Evolutionary conservation across 2,888 invertebrate species (phyloP).

Genomic region (Opisthograptis luteolata): DNA sequence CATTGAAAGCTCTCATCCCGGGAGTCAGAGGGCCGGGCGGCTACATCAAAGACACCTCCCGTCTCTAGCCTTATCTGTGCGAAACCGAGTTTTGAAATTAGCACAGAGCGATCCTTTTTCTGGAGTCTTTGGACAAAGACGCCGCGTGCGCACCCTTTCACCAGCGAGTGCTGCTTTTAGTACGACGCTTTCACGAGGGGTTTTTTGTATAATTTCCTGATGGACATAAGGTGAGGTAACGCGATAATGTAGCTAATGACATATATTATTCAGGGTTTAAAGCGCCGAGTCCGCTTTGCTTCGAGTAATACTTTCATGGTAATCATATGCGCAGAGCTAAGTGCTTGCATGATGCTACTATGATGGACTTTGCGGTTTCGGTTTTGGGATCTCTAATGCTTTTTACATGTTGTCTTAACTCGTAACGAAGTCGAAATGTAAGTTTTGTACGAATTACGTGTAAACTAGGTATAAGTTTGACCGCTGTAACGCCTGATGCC

Average conservation of each 20-base stretch:
- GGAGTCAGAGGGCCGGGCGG: constrained; percentile 80
- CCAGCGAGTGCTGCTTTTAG: constrained; percentile 52
- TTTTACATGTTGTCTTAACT: too few relatives aligned
- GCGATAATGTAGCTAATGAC: constrained; percentile 73
- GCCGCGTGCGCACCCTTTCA: constrained; percentile 78
- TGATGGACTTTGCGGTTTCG: constrained; percentile 5
- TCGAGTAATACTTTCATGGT: constrained; percentile 48
- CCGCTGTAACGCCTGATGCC: too few relatives aligned
- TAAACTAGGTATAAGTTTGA: too few relatives aligned
- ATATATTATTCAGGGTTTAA: constrained; percentile 69
- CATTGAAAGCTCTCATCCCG: constrained; percentile 83
- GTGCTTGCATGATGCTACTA: constrained; percentile 31
- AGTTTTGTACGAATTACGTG: not conserved
- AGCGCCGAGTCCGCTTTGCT: constrained; percentile 52
- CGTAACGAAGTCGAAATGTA: not conserved
- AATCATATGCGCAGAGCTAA: constrained; percentile 49
- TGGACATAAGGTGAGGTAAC: constrained; percentile 57
- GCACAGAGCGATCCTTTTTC: constrained; percentile 70
- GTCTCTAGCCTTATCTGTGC: constrained; percentile 79
- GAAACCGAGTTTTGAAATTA: constrained; percentile 82
- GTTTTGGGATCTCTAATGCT: constrained; percentile 7
- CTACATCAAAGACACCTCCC: constrained; percentile 82
- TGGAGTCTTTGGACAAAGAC: constrained; percentile 50
- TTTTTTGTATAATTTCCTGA: constrained; percentile 67
- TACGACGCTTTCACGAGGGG: constrained; percentile 72